Conservation (phyloP, 2,113 vertebrate genomes). For the Pteropus alecto region DNA sequence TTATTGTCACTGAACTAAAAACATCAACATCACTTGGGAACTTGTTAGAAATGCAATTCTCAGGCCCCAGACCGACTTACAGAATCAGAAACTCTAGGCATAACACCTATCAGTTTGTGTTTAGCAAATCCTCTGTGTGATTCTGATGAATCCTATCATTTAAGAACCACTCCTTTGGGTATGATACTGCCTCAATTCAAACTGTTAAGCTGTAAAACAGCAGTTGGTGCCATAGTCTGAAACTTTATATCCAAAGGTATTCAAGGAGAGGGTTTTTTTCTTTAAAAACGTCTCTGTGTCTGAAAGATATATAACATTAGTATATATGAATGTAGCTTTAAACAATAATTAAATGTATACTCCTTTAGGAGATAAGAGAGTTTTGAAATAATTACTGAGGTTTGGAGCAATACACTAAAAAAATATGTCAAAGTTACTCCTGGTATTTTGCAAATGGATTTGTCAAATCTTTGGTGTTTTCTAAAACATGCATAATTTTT, state of each 20-base stretch:
- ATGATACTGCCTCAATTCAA: not conserved
- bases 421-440: not conserved
- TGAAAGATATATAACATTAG: not conserved
- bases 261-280: not conserved
- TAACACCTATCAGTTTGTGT: not conserved
- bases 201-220: not conserved
- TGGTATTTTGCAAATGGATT: not conserved
- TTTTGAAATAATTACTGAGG: constrained; percentile 18
- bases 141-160: not conserved
- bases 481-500: not conserved
- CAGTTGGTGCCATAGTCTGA: not conserved
- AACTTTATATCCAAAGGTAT: not conserved
- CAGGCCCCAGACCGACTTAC: not conserved
- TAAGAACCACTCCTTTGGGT: not conserved
- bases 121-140: not conserved
- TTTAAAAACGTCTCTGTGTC: not conserved
- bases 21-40: not conserved
- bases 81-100: not conserved
- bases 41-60: not conserved
- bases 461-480: not conserved
- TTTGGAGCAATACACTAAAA: not conserved
- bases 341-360: not conserved
- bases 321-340: not conserved
- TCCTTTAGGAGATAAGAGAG: not conserved
- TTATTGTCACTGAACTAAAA: not conserved